phyloP scores from a whole-genome alignment of 2,888 invertebrate genomes.

The Lycia hirtaria region DNA sequence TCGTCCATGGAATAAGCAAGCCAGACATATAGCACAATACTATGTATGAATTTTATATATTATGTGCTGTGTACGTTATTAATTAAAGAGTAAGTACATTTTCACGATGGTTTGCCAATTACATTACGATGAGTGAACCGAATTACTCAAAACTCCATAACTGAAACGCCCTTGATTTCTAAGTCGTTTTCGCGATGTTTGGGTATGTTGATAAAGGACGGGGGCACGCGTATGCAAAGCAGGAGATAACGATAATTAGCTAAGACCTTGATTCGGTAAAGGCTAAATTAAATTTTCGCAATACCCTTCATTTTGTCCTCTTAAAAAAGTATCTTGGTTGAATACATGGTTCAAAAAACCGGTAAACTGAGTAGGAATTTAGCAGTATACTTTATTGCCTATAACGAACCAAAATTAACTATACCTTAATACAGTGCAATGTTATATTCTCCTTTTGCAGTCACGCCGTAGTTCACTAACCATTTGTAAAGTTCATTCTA shows the following conservation, averaged over 20 bases:
- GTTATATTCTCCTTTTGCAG: slow-evolving; percentile 34
- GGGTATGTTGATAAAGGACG: slow-evolving; percentile 1
- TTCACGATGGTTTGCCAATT: not conserved
- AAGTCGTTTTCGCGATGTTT: slow-evolving; percentile 11
- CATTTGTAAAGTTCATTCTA: slow-evolving; percentile 32
- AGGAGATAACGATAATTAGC: slow-evolving; percentile 5
- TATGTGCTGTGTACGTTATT: no score
- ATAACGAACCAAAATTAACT: slow-evolving; percentile 25
- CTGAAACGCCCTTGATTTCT: slow-evolving; percentile 10
- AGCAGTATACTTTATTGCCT: slow-evolving; percentile 17
- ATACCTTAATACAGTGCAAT: slow-evolving; percentile 31
- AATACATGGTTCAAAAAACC: not conserved
- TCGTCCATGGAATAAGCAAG: no score
- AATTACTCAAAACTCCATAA: not conserved
- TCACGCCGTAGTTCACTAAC: slow-evolving; percentile 30
- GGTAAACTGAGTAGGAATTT: not conserved
- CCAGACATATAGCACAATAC: no score
- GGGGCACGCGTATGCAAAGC: slow-evolving; percentile 2
- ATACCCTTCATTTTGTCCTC: not conserved
- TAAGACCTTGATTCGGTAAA: slow-evolving; percentile 8
- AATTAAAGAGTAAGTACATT: not conserved
- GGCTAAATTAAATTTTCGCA: slow-evolving; percentile 4
- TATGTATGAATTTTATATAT: no score
- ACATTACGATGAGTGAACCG: not conserved
- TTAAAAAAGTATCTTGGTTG: not conserved